phyloP scores from a whole-genome alignment of 2,113 vertebrate genomes.

The Turdus rufiventris region DNA sequence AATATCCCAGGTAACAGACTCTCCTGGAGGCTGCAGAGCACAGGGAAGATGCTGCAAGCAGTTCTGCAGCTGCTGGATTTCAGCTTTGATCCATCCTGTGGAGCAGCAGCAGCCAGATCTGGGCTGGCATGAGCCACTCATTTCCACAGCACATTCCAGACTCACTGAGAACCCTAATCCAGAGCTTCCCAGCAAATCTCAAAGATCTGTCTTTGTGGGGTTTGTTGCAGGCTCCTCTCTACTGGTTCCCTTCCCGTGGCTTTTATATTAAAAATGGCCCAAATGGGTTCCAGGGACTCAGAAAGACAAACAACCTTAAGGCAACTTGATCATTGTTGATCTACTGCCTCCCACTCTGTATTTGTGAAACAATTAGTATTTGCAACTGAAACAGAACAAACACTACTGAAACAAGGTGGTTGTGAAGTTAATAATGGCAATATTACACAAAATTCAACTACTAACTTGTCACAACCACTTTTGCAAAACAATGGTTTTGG shows the following conservation, averaged over 20 bases:
- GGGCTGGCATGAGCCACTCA: neutral
- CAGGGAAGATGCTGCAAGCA: fast-evolving
- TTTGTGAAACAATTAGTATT: neutral
- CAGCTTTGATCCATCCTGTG: neutral
- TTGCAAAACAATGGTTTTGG: neutral
- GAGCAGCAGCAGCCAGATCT: neutral
- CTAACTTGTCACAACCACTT: neutral
- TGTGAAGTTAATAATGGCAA: neutral
- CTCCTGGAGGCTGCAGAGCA: neutral
- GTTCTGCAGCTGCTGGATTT: neutral
- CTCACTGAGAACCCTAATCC: neutral
- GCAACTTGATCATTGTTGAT: fast-evolving
- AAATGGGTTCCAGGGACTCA: neutral
- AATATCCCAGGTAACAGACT: fast-evolving
- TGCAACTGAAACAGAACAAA: neutral
- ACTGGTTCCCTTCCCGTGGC: neutral
- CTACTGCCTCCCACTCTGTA: neutral
- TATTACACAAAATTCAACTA: neutral
- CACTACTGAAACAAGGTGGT: neutral
- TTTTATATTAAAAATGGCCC: neutral
- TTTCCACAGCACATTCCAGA: neutral
- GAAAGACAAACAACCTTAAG: neutral
- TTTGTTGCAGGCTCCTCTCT: neutral
- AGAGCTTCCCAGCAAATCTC: neutral
- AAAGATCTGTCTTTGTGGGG: neutral